phyloP scores from a whole-genome alignment of 2,113 vertebrate species.

The Chaetops frenatus region DNA sequence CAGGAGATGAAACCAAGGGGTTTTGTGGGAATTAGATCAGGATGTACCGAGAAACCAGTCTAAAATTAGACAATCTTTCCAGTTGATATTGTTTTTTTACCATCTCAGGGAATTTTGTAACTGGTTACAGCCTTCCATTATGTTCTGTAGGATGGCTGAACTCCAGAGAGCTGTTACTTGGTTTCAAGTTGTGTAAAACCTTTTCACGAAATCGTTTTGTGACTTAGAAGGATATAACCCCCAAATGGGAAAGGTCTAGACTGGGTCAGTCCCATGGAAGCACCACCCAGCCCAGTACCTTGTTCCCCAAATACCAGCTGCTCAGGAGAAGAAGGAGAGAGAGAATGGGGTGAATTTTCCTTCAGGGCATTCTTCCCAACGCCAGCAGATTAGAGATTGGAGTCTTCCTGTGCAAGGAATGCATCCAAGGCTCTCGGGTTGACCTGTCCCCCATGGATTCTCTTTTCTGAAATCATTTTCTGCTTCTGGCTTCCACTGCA shows the following conservation, averaged over 20 bases:
- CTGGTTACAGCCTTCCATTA: background rate
- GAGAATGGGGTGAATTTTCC: background rate
- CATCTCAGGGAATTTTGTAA: background rate
- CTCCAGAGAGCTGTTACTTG: background rate
- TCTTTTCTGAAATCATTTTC: background rate
- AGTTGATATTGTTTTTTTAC: background rate
- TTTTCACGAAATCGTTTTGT: background rate
- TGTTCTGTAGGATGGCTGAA: background rate
- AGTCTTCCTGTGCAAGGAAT: background rate
- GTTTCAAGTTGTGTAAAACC: background rate
- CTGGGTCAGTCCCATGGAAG: background rate
- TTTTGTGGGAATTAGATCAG: slow-evolving; percentile 8
- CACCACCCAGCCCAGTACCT: background rate
- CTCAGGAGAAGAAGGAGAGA: background rate
- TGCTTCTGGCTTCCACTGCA: slow-evolving; percentile 19
- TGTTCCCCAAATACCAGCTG: background rate
- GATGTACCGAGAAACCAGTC: background rate
- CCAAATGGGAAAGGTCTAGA: background rate
- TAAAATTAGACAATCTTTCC: slow-evolving; percentile 23
- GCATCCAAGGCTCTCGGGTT: background rate
- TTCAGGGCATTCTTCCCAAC: background rate
- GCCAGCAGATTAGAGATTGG: background rate
- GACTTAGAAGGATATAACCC: background rate
- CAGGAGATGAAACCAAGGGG: background rate
- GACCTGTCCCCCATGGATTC: background rate